These are phyloP conservation scores for Amorpha juglandis DNA, from an alignment of 2,888 invertebrate genomes.

Conservation along the genomic window DNA sequence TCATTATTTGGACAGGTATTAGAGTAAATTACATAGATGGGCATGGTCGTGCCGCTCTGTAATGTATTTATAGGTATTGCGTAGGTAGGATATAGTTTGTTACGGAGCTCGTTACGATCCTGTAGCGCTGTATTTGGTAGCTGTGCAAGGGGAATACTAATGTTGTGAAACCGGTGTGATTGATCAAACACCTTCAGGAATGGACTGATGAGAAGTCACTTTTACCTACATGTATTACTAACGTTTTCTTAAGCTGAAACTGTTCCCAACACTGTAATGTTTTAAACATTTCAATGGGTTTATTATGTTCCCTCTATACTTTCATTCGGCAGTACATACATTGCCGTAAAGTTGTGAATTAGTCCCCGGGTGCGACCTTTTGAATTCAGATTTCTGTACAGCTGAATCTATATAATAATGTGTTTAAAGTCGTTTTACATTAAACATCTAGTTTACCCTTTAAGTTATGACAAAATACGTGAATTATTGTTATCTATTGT, in stretches of 20 bases:
- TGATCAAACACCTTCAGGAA: constrained; percentile 41
- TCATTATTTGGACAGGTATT: constrained; percentile 20
- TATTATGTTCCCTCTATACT: constrained; percentile 2
- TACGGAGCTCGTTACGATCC: constrained; percentile 50
- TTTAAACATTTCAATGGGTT: constrained; percentile 14
- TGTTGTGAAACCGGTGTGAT: constrained; percentile 47
- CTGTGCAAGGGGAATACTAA: constrained; percentile 56
- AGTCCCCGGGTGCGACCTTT: constrained; percentile 21
- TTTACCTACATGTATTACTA: constrained; percentile 26
- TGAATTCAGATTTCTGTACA: constrained; percentile 18
- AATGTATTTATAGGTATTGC: constrained; percentile 27
- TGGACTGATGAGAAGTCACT: constrained; percentile 25
- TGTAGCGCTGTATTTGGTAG: constrained; percentile 54
- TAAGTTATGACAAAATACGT: neutral
- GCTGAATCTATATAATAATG: constrained; percentile 34
- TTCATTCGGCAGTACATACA: neutral
- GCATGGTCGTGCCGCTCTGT: constrained; percentile 16
- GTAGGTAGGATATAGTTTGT: constrained; percentile 40
- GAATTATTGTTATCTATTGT: neutral
- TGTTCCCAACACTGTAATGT: neutral
- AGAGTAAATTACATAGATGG: constrained; percentile 24
- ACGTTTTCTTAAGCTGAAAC: neutral
- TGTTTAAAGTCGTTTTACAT: constrained; percentile 11
- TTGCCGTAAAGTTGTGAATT: constrained; percentile 22
- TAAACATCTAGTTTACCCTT: constrained; percentile 7